phyloP scores from a whole-genome alignment of 2,797 vertebrate genomes.

The Parauchenoglanis ngamensis region DNA sequence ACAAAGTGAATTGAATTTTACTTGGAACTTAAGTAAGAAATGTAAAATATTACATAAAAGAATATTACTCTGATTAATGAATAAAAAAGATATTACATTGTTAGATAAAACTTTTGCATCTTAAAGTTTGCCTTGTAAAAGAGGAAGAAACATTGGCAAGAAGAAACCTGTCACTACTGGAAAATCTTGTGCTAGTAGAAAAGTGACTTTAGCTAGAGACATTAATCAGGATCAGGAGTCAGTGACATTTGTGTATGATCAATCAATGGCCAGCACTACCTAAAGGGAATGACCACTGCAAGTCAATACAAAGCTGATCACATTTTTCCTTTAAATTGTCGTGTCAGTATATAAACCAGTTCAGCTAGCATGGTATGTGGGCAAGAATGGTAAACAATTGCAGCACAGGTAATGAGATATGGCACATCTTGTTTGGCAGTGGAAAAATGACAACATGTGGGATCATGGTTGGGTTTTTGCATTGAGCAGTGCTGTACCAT shows the following conservation, averaged over 20 bases:
- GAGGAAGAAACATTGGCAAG: neutral
- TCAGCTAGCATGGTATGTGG: neutral
- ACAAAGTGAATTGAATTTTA: neutral
- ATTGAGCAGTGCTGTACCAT: neutral
- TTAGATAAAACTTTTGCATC: neutral
- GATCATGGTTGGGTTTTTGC: neutral
- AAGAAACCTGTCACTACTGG: too few relatives aligned
- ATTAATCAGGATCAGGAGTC: neutral
- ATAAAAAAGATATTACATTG: neutral
- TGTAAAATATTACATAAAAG: neutral
- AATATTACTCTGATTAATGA: neutral
- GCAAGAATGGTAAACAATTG: constrained; percentile 4
- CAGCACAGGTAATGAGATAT: neutral
- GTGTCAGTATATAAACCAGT: neutral
- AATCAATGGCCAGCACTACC: neutral
- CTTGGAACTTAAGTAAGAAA: neutral
- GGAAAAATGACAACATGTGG: constrained; percentile 12
- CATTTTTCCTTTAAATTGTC: neutral
- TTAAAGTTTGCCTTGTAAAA: neutral
- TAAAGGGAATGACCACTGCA: neutral
- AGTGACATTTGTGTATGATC: neutral
- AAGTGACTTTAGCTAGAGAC: neutral
- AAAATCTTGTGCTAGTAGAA: neutral
- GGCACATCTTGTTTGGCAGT: constrained; percentile 3
- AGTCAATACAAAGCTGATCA: neutral